These are phyloP conservation scores for Etia nguti DNA, from an alignment of 2,113 vertebrate genomes.

Conservation along the genomic window DNA sequence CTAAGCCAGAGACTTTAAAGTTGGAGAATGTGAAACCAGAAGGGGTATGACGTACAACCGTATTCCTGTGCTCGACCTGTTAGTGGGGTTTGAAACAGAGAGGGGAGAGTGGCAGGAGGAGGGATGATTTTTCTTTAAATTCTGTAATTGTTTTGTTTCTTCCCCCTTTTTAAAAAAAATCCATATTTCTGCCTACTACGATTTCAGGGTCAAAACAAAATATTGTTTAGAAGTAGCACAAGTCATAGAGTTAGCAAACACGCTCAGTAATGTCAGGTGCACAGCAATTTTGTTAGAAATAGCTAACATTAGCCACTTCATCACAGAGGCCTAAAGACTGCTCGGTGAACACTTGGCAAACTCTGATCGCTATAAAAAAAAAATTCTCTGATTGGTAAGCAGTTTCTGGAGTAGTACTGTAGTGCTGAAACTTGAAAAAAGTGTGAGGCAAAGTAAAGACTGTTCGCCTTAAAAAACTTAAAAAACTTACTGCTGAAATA, in stretches of 20 bases:
- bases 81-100: neutral
- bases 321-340: neutral
- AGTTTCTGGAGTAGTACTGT: neutral
- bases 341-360: neutral
- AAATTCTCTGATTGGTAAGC: neutral
- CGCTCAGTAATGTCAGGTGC: neutral
- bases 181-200: neutral
- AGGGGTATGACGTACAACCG: neutral
- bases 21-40: neutral
- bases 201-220: neutral
- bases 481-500: neutral
- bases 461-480: neutral
- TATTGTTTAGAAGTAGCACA: neutral
- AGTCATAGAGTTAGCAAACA: neutral
- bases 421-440: neutral
- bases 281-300: neutral
- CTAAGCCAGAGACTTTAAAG: neutral
- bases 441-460: neutral
- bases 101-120: neutral
- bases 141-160: neutral
- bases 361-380: neutral
- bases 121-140: neutral
- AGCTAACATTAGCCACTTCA: neutral
- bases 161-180: neutral
- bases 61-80: neutral